These are phyloP conservation scores for Darevskia nairensis DNA, from an alignment of 2,797 vertebrate species.

Conservation along the genomic window DNA sequence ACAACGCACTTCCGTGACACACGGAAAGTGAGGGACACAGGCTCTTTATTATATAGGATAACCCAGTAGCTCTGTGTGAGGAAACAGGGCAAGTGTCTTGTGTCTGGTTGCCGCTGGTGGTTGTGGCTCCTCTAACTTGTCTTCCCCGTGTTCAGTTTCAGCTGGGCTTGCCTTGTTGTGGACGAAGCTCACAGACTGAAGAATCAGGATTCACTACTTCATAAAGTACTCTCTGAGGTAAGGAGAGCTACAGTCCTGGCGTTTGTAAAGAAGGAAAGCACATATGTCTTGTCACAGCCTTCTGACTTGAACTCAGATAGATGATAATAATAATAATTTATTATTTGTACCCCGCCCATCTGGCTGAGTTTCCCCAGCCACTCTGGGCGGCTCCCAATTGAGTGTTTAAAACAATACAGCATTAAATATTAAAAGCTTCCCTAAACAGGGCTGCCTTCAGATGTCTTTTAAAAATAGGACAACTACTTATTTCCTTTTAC, in stretches of 20 bases:
- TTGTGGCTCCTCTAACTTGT: background rate
- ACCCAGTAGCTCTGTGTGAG: background rate
- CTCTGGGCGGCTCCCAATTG: too few relatives aligned
- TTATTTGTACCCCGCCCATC: too few relatives aligned
- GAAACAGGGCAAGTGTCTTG: background rate
- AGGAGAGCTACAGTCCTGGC: constrained; percentile 13
- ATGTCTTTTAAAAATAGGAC: too few relatives aligned
- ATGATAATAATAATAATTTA: too few relatives aligned
- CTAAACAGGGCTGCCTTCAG: too few relatives aligned
- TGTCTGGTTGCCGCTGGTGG: background rate
- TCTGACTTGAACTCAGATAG: background rate
- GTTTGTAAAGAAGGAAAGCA: background rate
- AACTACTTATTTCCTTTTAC: too few relatives aligned
- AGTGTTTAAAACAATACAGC: too few relatives aligned
- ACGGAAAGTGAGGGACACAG: too few relatives aligned
- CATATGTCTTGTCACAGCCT: background rate
- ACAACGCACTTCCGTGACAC: too few relatives aligned
- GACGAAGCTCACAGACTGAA: constrained; percentile 96
- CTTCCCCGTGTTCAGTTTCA: constrained; percentile 69
- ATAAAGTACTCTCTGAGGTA: constrained; percentile 89
- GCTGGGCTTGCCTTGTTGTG: constrained; percentile 84
- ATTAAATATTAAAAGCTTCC: too few relatives aligned
- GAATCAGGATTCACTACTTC: constrained; percentile 88
- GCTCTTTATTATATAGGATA: too few relatives aligned
- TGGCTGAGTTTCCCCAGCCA: too few relatives aligned